phyloP scores from a whole-genome alignment of 2,113 vertebrate species.

The Saccopteryx leptura region DNA sequence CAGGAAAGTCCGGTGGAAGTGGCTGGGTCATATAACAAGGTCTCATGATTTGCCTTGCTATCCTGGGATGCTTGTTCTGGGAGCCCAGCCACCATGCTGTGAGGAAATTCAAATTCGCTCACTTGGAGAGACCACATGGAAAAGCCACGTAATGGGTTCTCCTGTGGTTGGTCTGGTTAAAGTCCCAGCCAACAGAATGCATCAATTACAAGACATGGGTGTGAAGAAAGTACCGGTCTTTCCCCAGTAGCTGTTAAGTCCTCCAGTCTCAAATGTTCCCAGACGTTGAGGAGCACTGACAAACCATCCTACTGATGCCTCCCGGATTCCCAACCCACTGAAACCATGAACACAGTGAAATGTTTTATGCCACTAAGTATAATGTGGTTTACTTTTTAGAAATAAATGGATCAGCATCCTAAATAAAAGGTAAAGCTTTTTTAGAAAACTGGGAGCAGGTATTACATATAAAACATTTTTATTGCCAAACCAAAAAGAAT shows the following conservation, averaged over 20 bases:
- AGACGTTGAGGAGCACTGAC: background rate
- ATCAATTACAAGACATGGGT: background rate
- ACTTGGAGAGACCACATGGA: background rate
- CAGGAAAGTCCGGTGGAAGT: too few relatives aligned
- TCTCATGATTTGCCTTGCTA: accelerated
- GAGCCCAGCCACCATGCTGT: background rate
- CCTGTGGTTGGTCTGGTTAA: background rate
- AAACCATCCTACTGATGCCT: background rate
- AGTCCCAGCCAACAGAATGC: background rate
- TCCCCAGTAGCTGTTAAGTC: background rate
- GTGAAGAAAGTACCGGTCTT: background rate
- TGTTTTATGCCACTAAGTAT: background rate
- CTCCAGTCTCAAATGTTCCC: background rate
- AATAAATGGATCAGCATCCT: background rate
- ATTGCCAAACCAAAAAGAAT: background rate
- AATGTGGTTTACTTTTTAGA: background rate
- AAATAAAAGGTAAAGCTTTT: background rate
- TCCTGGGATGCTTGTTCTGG: background rate
- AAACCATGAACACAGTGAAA: background rate
- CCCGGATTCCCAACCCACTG: background rate
- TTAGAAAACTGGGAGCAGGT: background rate
- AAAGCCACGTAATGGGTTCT: background rate
- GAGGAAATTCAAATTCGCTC: background rate
- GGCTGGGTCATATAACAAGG: background rate
- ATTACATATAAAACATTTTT: background rate